Base-by-base conservation (phyloP, 1,140 invertebrate genomes). In the Drosophila navojoa region DNA sequence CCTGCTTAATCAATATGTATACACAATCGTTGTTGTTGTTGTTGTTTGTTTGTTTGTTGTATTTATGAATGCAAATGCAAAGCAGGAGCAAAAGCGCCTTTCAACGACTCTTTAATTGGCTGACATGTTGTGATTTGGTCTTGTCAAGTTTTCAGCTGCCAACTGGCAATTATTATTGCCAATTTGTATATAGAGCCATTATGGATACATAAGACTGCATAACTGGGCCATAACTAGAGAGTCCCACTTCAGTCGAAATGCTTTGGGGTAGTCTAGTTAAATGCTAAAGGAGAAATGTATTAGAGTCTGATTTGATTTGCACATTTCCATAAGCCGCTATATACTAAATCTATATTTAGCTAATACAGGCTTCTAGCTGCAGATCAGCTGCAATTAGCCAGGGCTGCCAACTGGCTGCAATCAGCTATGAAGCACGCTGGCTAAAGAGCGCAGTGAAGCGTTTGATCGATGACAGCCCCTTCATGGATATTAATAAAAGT, bases 71-170 rank as follows among this genome's bases (percentile, higher is more conserved):
- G 61, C 54, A 68, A 60, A 55, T 79, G 58, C 67, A 70, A 13
- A 38, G 67, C 67, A 16, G 3, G n/a, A 1, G 42, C 55, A 47
- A 52, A 35, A 61, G 59, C 42, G 53, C 69, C 66, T 87, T 79
- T 87, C 79, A 82, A 67, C 79, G 73, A 45, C 69, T 77, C 76
- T 74, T 87, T 87, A 87, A 89, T 87, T 89, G 84, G 64, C 76
- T 84, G 82, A 84, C 82, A 87, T 87, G 84, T 87, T 87, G 79
- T 87, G 82, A 87, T 87, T 89, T 79, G n/a, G 73, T 66, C 45
- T 77, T 89, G 82, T 89, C 82, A 89, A 82, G 50, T 61, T 62
- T 62, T 45, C 66, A 70, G 63, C 52, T 62, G 44, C 19, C 50
- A 47, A 45, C 38, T 57, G 64, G 69, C 64, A 86, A 86, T 77